A percentile compares a stretch with the other conserved stretches of the same genome.
Conservation (phyloP, 2,888 invertebrate species). For the Ditylenchus weischeri region DNA sequence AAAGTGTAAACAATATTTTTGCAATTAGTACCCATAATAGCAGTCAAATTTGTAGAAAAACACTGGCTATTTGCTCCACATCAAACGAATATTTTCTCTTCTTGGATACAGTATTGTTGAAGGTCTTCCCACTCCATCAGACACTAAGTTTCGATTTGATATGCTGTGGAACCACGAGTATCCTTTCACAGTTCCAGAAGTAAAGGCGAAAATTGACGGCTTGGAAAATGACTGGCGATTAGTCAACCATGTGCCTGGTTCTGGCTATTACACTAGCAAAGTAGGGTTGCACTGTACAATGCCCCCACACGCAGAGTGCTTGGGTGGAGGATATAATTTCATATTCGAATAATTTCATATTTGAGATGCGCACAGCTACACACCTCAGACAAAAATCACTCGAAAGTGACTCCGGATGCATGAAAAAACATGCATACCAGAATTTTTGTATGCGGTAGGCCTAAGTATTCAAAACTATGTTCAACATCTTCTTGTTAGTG, state of each 20-base stretch:
- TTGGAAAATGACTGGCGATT: conserved; percentile 67
- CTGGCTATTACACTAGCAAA: conserved; percentile 87
- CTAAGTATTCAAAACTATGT: too few species aligned
- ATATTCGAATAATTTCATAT: too few species aligned
- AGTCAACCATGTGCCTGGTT: conserved; percentile 89
- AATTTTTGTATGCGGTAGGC: too few species aligned
- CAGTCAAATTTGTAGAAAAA: conserved; percentile 33
- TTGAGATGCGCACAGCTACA: too few species aligned
- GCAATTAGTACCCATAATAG: not conserved
- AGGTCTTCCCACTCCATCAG: conserved; percentile 39
- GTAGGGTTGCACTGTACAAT: too few species aligned
- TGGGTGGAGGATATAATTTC: too few species aligned
- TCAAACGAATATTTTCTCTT: conserved; percentile 73
- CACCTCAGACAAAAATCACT: too few species aligned
- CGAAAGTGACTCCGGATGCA: too few species aligned
- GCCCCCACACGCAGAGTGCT: too few species aligned
- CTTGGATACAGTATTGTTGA: conserved; percentile 69
- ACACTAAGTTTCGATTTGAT: conserved; percentile 70
- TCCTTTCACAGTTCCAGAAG: conserved; percentile 67
- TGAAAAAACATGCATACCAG: too few species aligned
- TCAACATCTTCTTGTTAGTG: too few species aligned
- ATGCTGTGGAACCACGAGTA: conserved; percentile 91
- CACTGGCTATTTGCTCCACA: conserved; percentile 75
- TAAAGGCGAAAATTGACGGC: conserved; percentile 20
- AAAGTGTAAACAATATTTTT: not conserved